Percentiles rank a stretch among this genome's conserved stretches.
phyloP scores from a whole-genome alignment of 2,113 vertebrate genomes.

The Heterotilapia buettikoferi region DNA sequence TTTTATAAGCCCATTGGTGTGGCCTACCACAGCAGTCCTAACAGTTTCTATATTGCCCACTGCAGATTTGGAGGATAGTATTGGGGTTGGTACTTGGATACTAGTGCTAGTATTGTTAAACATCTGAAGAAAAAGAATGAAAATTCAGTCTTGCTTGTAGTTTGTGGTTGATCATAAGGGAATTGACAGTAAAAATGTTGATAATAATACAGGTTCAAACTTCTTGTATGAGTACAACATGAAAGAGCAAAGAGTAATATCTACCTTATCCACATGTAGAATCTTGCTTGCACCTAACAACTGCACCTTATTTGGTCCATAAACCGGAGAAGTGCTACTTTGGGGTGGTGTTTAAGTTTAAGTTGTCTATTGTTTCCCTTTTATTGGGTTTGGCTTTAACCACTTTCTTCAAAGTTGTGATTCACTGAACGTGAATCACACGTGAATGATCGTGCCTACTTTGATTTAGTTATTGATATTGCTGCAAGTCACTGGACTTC shows the following conservation, averaged over 20 bases:
- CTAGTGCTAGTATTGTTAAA: neutral
- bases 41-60: neutral
- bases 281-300: neutral
- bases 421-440: neutral
- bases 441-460: neutral
- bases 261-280: neutral
- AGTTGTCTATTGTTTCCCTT: neutral
- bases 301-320: neutral
- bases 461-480: neutral
- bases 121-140: neutral
- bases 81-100: neutral
- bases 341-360: neutral
- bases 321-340: neutral
- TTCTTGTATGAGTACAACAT: neutral
- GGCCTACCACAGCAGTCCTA: neutral
- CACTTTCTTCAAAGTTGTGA: neutral
- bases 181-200: neutral
- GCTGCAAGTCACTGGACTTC: neutral
- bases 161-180: neutral
- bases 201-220: neutral
- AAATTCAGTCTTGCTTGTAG: neutral
- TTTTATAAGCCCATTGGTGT: neutral
- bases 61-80: neutral
- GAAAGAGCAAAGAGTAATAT: neutral
- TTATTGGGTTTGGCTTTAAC: neutral